phyloP scores from a whole-genome alignment of 2,113 vertebrate genomes.

The Eonycteris spelaea region DNA sequence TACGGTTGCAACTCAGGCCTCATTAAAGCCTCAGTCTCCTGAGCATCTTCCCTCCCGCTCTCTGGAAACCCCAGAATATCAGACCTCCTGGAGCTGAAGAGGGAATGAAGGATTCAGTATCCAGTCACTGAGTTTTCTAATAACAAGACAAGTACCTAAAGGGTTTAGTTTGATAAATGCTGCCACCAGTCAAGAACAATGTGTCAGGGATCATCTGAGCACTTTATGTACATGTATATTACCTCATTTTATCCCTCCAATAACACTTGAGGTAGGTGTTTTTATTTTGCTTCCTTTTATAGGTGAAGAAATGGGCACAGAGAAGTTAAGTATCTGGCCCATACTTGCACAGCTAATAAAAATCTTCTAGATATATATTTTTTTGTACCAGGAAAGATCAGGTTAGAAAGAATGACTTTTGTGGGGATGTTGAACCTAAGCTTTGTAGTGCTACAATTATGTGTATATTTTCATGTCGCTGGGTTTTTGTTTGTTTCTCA shows the following conservation, averaged over 20 bases:
- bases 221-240: accelerated
- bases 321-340: not conserved
- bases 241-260: not conserved
- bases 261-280: not conserved
- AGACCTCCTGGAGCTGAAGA: not conserved
- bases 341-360: not conserved
- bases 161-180: not conserved
- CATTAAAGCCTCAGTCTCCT: not conserved
- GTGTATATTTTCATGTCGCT: not conserved
- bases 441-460: not conserved
- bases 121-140: not conserved
- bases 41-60: not conserved
- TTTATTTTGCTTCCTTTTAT: not conserved
- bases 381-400: not conserved
- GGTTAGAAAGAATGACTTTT: not conserved
- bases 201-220: not conserved
- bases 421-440: not conserved
- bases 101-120: not conserved
- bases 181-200: accelerated
- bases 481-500: not conserved
- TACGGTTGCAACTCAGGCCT: not conserved
- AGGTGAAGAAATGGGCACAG: not conserved
- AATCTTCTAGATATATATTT: not conserved
- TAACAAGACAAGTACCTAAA: not conserved
- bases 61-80: not conserved